A percentile compares a stretch with the other conserved stretches of the same genome.
phyloP scores from a whole-genome alignment of 1,140 invertebrate species.

The Anastrepha ludens region DNA sequence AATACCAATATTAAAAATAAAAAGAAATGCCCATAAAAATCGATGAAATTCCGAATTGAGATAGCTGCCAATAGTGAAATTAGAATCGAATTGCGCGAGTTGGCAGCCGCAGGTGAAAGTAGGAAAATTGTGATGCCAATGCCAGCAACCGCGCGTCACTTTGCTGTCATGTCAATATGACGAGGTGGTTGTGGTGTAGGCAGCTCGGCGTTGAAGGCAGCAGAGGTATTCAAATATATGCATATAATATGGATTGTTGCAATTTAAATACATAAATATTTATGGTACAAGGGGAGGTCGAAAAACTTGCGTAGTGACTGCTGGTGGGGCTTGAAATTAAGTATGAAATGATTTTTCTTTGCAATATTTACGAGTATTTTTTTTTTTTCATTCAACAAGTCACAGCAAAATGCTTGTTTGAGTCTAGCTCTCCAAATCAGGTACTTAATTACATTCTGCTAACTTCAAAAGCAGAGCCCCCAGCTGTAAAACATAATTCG shows the following conservation, averaged over 20 bases:
- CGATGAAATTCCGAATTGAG: background rate
- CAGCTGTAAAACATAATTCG: too few species aligned
- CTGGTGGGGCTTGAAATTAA: too few species aligned
- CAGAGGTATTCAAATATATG: background rate
- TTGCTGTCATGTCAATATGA: slow-evolving; percentile 29
- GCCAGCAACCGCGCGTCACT: background rate
- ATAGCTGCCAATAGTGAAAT: background rate
- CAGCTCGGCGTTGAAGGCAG: background rate
- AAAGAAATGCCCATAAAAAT: background rate
- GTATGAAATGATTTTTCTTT: too few species aligned
- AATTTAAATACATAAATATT: background rate
- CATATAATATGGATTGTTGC: background rate
- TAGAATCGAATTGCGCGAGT: background rate
- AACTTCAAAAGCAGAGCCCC: too few species aligned
- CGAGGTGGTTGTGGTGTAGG: background rate
- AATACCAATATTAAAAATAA: background rate
- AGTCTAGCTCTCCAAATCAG: too few species aligned
- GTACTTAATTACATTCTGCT: too few species aligned
- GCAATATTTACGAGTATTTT: too few species aligned
- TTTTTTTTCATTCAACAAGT: too few species aligned
- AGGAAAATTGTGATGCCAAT: background rate
- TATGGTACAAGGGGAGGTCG: too few species aligned
- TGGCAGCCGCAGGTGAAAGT: slow-evolving; percentile 13
- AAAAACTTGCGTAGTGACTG: too few species aligned
- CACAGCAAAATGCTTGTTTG: too few species aligned